Evolutionary conservation across 2,888 invertebrate genomes (phyloP).

Genomic region (Augochlorella aurata): DNA sequence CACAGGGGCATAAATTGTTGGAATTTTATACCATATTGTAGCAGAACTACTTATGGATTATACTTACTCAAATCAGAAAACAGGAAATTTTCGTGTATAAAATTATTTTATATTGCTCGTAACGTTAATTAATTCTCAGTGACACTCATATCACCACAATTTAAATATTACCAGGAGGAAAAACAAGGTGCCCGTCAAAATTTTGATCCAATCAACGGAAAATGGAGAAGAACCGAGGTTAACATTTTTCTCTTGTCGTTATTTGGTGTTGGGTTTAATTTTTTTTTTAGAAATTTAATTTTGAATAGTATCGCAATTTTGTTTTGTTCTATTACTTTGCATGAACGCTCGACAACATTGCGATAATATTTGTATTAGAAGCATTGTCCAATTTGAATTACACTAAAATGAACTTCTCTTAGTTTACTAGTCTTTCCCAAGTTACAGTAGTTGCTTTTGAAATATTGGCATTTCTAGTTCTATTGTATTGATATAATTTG

Average conservation of each 20-base stretch:
- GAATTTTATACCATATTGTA: slow-evolving; percentile 3
- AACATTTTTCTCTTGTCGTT: slow-evolving; percentile 71
- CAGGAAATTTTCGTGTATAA: neutral
- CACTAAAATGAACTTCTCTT: slow-evolving; percentile 13
- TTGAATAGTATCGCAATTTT: slow-evolving; percentile 41
- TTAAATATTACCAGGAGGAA: slow-evolving; percentile 80
- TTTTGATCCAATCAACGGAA: slow-evolving; percentile 78
- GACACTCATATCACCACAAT: slow-evolving; percentile 54
- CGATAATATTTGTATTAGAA: slow-evolving; percentile 30
- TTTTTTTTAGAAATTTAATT: slow-evolving; percentile 29
- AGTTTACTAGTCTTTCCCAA: slow-evolving; percentile 16
- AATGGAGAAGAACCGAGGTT: slow-evolving; percentile 79
- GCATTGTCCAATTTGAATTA: slow-evolving; percentile 1
- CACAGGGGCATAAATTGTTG: slow-evolving; percentile 38
- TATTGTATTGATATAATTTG: slow-evolving; percentile 1
- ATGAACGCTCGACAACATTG: slow-evolving; percentile 42
- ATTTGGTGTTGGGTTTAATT: slow-evolving; percentile 64
- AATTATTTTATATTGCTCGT: slow-evolving; percentile 29
- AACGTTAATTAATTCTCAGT: slow-evolving; percentile 31
- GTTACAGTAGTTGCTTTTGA: slow-evolving; percentile 36
- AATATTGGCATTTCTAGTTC: slow-evolving; percentile 17
- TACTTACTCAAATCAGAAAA: slow-evolving; percentile 1
- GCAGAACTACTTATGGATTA: neutral
- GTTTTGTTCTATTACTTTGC: slow-evolving; percentile 45
- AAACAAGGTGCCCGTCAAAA: slow-evolving; percentile 81